Conservation (phyloP, 2,888 invertebrate genomes). For the Cosmia trapezina region DNA sequence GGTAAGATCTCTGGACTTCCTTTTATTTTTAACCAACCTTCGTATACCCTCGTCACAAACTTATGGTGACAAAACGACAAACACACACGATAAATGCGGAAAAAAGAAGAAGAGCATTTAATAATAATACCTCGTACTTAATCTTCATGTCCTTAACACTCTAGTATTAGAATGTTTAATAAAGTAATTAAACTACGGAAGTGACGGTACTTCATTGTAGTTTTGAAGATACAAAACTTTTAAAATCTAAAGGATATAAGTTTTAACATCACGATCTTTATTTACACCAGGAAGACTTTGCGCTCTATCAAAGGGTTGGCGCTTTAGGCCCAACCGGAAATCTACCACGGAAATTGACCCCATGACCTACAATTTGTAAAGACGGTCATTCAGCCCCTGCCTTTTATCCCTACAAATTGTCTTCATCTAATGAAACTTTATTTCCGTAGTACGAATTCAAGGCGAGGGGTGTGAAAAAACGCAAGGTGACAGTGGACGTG, state of each 20-base stretch:
- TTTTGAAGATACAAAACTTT: background rate
- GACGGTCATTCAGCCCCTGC: constrained; percentile 12
- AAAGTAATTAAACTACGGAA: background rate
- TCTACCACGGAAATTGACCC: constrained; percentile 23
- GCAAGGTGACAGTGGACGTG: constrained; percentile 98
- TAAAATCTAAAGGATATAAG: background rate
- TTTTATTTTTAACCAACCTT: constrained; percentile 18
- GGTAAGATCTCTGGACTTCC: constrained; percentile 21
- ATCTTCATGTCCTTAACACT: background rate
- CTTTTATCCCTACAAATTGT: constrained; percentile 9
- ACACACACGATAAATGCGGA: constrained; percentile 32
- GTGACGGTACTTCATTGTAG: no score
- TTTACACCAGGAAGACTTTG: background rate
- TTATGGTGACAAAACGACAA: constrained; percentile 43
- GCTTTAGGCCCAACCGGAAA: constrained; percentile 11
- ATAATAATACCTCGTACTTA: background rate
- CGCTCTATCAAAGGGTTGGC: background rate
- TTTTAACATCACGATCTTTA: background rate
- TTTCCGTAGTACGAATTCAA: constrained; percentile 98
- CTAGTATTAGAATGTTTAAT: background rate
- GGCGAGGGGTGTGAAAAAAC: constrained; percentile 99
- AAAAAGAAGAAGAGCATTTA: constrained; percentile 71
- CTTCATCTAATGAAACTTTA: constrained; percentile 24
- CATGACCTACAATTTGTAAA: constrained; percentile 27
- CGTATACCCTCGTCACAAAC: constrained; percentile 41